Percentiles rank a stretch among this genome's conserved stretches.
phyloP scores from a whole-genome alignment of 2,888 invertebrate genomes.

The Cosmorhoe ocellata region DNA sequence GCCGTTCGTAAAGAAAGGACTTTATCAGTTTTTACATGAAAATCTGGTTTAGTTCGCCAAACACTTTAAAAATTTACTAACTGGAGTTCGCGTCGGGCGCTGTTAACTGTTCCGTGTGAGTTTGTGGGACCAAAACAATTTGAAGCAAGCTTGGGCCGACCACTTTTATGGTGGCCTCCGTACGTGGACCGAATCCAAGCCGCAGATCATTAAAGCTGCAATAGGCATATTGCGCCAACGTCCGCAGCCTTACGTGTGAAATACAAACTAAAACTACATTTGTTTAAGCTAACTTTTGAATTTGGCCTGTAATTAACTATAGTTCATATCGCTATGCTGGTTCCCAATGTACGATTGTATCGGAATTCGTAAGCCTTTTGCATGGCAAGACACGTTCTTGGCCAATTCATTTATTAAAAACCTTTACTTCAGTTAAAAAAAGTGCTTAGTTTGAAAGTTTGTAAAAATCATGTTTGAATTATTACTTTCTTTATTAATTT shows the following conservation, averaged over 20 bases:
- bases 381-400: too few species aligned
- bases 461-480: too few species aligned
- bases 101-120: slow-evolving; percentile 53
- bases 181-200: slow-evolving; percentile 74
- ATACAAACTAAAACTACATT: not conserved
- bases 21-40: not conserved
- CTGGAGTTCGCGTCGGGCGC: slow-evolving; percentile 10
- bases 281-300: not conserved
- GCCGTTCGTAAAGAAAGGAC: too few species aligned
- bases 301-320: not conserved
- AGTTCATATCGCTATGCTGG: slow-evolving; percentile 2
- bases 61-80: slow-evolving; percentile 16
- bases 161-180: slow-evolving; percentile 67
- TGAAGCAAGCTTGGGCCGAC: slow-evolving; percentile 57
- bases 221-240: slow-evolving; percentile 61
- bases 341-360: too few species aligned
- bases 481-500: too few species aligned
- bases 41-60: not conserved
- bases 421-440: too few species aligned
- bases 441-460: too few species aligned
- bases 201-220: slow-evolving; percentile 68
- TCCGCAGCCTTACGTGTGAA: slow-evolving; percentile 34
- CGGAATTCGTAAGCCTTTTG: too few species aligned
- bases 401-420: too few species aligned
- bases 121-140: slow-evolving; percentile 71